Evolutionary conservation across 2,797 vertebrate species (phyloP).

Genomic region (Smutsia gigantea): DNA sequence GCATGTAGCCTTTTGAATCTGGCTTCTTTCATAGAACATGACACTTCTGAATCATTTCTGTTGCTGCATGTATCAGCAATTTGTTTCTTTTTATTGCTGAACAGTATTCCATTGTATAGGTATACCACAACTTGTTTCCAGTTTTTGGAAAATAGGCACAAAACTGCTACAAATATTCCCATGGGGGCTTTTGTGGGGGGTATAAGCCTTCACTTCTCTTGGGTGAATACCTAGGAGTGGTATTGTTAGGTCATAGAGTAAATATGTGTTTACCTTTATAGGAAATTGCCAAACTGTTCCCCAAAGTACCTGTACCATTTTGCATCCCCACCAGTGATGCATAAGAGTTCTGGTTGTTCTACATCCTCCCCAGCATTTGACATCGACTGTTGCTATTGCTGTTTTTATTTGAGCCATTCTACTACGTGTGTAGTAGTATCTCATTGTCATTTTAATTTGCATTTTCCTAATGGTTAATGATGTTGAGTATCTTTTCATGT

Average conservation of each 20-base stretch:
- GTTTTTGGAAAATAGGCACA: not conserved
- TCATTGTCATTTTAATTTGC: not conserved
- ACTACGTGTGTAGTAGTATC: not conserved
- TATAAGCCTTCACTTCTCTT: not conserved
- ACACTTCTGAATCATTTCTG: not conserved
- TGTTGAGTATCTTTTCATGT: not conserved
- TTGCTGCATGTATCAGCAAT: not conserved
- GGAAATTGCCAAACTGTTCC: constrained; percentile 17
- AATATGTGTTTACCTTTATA: not conserved
- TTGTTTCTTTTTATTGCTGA: not conserved
- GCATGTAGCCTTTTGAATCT: not conserved
- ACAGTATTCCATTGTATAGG: not conserved
- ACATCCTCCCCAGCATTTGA: not conserved
- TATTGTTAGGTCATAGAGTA: not conserved
- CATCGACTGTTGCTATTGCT: not conserved
- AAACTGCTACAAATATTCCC: not conserved
- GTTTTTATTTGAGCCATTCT: not conserved
- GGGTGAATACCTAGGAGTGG: not conserved
- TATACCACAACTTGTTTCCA: not conserved
- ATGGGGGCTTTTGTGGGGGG: not conserved
- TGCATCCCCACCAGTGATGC: not conserved
- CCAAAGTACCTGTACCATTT: not conserved
- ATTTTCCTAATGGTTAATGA: constrained; percentile 46
- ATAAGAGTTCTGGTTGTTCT: not conserved
- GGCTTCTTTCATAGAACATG: constrained; percentile 5